These are phyloP conservation scores for Toxotes lorentzi DNA, from an alignment of 2,797 vertebrate species.

Conservation along the genomic window DNA sequence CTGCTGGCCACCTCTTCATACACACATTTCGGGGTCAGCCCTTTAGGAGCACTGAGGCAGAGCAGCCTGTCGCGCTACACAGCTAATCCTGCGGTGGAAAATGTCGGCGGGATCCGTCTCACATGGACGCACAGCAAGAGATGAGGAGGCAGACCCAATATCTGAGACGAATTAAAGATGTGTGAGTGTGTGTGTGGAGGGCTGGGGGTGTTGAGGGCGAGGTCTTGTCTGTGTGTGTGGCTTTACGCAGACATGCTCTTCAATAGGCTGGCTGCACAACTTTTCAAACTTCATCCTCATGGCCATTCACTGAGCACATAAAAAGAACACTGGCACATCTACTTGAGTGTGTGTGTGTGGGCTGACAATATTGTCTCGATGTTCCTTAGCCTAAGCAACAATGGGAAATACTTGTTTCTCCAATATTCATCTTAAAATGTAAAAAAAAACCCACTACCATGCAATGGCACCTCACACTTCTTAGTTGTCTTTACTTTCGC, in stretches of 20 bases:
- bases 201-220: conserved; percentile 14
- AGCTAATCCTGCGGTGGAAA: conserved; percentile 83
- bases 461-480: neutral
- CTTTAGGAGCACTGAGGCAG: conserved; percentile 70
- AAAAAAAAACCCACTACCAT: neutral
- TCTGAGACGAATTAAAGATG: conserved; percentile 72
- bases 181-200: conserved; percentile 40
- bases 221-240: conserved; percentile 50
- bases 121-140: conserved; percentile 72
- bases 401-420: conserved; percentile 16
- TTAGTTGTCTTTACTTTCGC: conserved; percentile 2
- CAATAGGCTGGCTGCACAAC: conserved; percentile 68
- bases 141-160: conserved; percentile 73
- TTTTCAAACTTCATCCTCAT: conserved; percentile 63
- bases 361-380: conserved; percentile 39
- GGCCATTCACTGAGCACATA: conserved; percentile 60
- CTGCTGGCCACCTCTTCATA: conserved; percentile 67
- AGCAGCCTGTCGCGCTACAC: conserved; percentile 67
- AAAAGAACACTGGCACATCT: conserved; percentile 54
- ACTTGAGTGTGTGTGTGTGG: conserved; percentile 67
- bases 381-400: conserved; percentile 46
- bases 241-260: conserved; percentile 62
- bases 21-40: conserved; percentile 63
- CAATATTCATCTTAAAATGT: conserved; percentile 32
- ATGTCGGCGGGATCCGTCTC: conserved; percentile 79